Conservation (phyloP, 2,888 invertebrate species). For the Physocephala rufipes region DNA sequence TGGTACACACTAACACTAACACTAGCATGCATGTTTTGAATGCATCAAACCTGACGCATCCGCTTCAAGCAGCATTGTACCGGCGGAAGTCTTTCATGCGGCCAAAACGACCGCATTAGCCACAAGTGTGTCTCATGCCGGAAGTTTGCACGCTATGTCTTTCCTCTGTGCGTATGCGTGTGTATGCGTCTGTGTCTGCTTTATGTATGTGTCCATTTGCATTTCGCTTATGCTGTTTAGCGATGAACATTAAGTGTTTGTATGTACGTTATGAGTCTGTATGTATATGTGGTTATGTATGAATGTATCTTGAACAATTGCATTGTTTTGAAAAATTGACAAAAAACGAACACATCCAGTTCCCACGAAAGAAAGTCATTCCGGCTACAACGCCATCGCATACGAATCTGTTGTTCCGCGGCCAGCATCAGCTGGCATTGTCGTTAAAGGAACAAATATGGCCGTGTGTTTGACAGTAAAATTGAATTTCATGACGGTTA, state of each 20-base stretch:
- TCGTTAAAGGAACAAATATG: neutral
- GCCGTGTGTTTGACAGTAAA: slow-evolving; percentile 7
- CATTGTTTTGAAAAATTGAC: slow-evolving; percentile 24
- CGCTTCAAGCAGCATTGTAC: slow-evolving; percentile 12
- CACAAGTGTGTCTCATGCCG: slow-evolving; percentile 36
- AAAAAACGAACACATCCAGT: slow-evolving; percentile 39
- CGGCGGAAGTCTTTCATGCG: slow-evolving; percentile 32
- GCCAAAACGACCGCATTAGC: slow-evolving; percentile 34
- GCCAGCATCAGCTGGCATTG: slow-evolving; percentile 22
- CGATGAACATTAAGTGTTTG: slow-evolving; percentile 27
- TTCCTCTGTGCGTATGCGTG: no score
- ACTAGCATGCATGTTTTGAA: slow-evolving; percentile 19
- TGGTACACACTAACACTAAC: neutral
- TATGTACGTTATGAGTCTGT: no score
- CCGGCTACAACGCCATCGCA: slow-evolving; percentile 7
- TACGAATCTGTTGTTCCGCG: slow-evolving; percentile 27
- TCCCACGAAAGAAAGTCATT: slow-evolving; percentile 32
- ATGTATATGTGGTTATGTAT: neutral
- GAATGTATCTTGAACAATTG: slow-evolving; percentile 8
- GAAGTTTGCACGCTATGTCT: neutral
- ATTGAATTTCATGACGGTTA: neutral
- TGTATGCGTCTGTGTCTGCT: slow-evolving; percentile 5
- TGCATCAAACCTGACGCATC: slow-evolving; percentile 21
- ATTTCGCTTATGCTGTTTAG: slow-evolving; percentile 30
- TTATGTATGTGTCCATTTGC: slow-evolving; percentile 19